These are phyloP conservation scores for Tragelaphus scriptus DNA, from an alignment of 2,113 vertebrate genomes.

Conservation along the genomic window DNA sequence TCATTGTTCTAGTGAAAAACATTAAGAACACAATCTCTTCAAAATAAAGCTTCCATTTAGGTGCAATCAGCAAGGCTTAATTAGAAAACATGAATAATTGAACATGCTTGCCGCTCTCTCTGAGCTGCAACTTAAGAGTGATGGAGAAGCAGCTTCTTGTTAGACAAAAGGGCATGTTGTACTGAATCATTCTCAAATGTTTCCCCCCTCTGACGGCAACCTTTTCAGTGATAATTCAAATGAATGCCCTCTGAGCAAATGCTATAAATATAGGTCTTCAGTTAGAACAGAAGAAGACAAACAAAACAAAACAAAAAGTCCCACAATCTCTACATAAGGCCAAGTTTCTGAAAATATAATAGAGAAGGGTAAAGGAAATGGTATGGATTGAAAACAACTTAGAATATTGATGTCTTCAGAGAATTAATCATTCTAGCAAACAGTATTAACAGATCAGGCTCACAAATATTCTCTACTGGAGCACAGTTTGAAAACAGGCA, in stretches of 20 bases:
- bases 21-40: slow-evolving; percentile 59
- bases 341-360: background rate
- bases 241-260: slow-evolving; percentile 46
- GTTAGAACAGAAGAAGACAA: background rate
- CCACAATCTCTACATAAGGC: background rate
- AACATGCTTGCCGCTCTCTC: slow-evolving; percentile 38
- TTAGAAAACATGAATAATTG: slow-evolving; percentile 76
- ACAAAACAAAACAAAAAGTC: background rate
- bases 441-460: background rate
- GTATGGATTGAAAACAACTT: background rate
- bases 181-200: slow-evolving; percentile 21
- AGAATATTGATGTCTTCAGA: background rate
- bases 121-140: slow-evolving; percentile 42
- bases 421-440: background rate
- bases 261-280: slow-evolving; percentile 11
- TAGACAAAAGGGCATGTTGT: slow-evolving; percentile 37
- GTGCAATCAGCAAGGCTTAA: slow-evolving; percentile 69
- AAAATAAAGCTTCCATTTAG: slow-evolving; percentile 70
- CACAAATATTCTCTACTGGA: background rate
- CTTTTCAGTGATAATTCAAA: slow-evolving; percentile 59
- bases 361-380: background rate
- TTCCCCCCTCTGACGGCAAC: slow-evolving; percentile 31
- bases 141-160: slow-evolving; percentile 33
- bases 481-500: background rate
- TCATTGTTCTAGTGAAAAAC: slow-evolving; percentile 51